Evolutionary conservation across 2,113 vertebrate species (phyloP), one percentile per base, ranked within the genome.

Genomic region (Ivindomyrus marchei): DNA sequence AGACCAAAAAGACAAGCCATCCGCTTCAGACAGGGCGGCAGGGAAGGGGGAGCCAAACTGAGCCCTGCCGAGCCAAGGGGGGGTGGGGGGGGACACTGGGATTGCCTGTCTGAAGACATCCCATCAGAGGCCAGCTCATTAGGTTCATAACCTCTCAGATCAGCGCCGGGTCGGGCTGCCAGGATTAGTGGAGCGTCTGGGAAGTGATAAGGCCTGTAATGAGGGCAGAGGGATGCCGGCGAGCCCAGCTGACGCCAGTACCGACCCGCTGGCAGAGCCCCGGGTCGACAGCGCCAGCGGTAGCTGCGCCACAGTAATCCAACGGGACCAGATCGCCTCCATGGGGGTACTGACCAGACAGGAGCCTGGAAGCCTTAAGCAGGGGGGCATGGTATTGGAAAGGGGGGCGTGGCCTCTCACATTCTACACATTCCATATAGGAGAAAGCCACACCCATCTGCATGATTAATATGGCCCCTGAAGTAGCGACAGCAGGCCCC

Each of bases 141-240:
- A 96, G 95, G 94, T 96, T 94, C 95, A 96, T 96, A 96, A 95
- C 95, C 95, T 94, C 93, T 94, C 92, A 94, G 95, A 95, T 94
- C 93, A 92, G 92, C 93, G 93, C 93, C 87, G 92, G 94, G 92
- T 95, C 94, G 91, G 89, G 91, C 94, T 96, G 95, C 96, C 96
- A 95, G 92, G 74, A 93, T 92, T 92, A 93, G 93, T 95, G 92
- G 91, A 94, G 92, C 87, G 92, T 91, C 93, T 94, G 92, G 92
- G 92, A 94, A 91, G 93, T 95, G 95, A 96, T 95, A 94, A 95
- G 96, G 93, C 90, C 93, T 93, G 92, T 95, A 95, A 96, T 95
- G 95, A 95, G 95, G 93, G 94, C 92, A 91, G 92, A 92, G 91
- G 89, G 36, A 93, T 92, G 92, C 87, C 92, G 90, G 89, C 91